Evolutionary conservation across 2,113 vertebrate genomes (phyloP).

Genomic region (Macrotus californicus): DNA sequence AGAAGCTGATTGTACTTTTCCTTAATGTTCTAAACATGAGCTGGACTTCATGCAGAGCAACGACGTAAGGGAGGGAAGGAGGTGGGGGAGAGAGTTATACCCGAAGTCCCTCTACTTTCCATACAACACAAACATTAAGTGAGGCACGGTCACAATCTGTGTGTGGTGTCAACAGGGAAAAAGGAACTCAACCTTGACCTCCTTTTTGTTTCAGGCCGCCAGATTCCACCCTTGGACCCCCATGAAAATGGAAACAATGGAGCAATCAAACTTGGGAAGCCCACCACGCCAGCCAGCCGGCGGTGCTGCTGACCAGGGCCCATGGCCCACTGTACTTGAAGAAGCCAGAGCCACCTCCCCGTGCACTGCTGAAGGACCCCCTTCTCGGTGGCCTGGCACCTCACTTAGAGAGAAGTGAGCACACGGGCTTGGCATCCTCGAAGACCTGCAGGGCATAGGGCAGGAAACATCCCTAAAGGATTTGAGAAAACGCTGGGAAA

Average conservation of each 20-base stretch:
- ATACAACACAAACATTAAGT: rapidly evolving
- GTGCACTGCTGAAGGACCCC: constrained; percentile 56
- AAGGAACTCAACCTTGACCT: constrained; percentile 32
- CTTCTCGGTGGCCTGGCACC: constrained; percentile 13
- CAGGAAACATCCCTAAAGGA: constrained; percentile 58
- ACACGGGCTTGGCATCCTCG: constrained; percentile 26
- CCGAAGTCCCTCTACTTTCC: neutral
- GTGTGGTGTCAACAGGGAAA: neutral
- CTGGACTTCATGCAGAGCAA: neutral
- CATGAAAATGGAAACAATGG: constrained; percentile 89
- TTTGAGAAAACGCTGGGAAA: constrained; percentile 64
- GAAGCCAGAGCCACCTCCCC: constrained; percentile 28
- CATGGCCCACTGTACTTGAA: constrained; percentile 60
- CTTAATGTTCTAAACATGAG: neutral
- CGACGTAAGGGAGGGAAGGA: neutral
- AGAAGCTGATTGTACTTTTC: neutral
- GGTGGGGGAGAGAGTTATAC: no score
- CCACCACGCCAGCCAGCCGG: constrained; percentile 76
- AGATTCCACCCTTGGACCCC: constrained; percentile 93
- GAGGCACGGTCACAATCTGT: neutral
- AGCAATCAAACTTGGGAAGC: constrained; percentile 88
- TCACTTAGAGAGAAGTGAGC: constrained; percentile 50
- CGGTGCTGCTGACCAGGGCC: constrained; percentile 89
- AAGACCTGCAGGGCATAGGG: constrained; percentile 48
- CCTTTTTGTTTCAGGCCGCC: constrained; percentile 85